Evolutionary conservation across 2,113 vertebrate species (phyloP).

Genomic region (Sylvilagus bachmani): DNA sequence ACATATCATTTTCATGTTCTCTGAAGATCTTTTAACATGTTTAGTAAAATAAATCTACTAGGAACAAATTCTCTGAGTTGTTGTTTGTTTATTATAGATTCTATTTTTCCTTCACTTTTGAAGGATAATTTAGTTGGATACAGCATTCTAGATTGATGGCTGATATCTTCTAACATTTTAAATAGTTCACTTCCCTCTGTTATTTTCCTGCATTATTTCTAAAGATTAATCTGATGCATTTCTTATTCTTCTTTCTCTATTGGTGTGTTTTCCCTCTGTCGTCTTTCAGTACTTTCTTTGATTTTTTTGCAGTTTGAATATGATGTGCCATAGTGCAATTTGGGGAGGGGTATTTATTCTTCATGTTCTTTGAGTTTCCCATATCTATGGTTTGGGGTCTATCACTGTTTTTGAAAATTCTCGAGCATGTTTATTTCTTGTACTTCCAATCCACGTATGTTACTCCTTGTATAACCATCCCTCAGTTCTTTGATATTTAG

Average conservation of each 20-base stretch:
- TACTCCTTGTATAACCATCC: not conserved
- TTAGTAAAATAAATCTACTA: not conserved
- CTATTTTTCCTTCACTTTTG: not conserved
- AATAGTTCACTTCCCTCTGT: not conserved
- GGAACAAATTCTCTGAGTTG: not conserved
- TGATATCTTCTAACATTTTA: not conserved
- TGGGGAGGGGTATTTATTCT: not conserved
- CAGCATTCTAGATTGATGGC: not conserved
- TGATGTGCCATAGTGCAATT: not conserved
- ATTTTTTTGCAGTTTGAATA: not conserved
- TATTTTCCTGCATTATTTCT: not conserved
- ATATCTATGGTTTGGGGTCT: not conserved
- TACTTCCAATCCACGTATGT: not conserved
- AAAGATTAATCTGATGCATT: not conserved
- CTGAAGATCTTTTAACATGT: not conserved
- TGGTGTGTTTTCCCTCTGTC: not conserved
- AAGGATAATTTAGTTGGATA: constrained; percentile 8
- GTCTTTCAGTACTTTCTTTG: not conserved
- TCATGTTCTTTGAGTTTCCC: not conserved
- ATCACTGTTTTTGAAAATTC: not conserved
- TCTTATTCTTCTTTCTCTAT: not conserved
- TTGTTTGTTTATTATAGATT: not conserved
- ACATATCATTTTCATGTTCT: constrained; percentile 35
- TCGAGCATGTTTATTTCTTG: not conserved
- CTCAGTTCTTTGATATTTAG: not conserved